Evolutionary conservation across 2,888 invertebrate species (phyloP).

Genomic region (Cryptus armator): DNA sequence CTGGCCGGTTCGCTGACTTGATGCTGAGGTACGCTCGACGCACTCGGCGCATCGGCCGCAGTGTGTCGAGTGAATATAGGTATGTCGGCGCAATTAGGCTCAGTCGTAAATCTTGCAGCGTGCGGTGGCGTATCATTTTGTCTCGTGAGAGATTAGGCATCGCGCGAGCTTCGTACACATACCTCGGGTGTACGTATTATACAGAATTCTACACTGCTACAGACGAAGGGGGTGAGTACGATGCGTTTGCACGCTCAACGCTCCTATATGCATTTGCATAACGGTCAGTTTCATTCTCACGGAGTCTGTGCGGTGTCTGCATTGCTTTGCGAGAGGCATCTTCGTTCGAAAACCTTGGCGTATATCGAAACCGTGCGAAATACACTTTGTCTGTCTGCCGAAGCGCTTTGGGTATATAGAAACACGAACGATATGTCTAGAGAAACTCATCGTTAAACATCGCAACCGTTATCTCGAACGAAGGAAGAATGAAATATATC

Average conservation of each 20-base stretch:
- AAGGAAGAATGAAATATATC: not conserved
- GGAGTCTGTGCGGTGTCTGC: constrained; percentile 32
- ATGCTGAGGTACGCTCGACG: constrained; percentile 67
- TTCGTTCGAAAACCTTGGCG: constrained; percentile 20
- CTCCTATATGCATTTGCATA: constrained; percentile 78
- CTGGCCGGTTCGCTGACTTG: constrained; percentile 63
- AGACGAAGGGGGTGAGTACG: not conserved
- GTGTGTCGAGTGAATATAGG: constrained; percentile 64
- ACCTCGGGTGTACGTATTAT: constrained; percentile 4
- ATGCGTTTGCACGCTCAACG: constrained; percentile 64
- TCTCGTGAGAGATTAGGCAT: constrained; percentile 78
- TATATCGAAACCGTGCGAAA: constrained; percentile 27
- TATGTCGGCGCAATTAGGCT: constrained; percentile 71
- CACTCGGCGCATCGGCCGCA: constrained; percentile 59
- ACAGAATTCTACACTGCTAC: not conserved
- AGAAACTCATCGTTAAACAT: not conserved
- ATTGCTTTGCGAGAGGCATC: constrained; percentile 28
- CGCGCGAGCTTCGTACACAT: constrained; percentile 61
- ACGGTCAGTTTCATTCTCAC: constrained; percentile 72
- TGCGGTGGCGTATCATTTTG: constrained; percentile 77
- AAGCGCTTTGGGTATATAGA: constrained; percentile 18
- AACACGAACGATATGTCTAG: not conserved
- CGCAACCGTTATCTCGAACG: constrained; percentile 22
- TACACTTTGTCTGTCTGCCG: constrained; percentile 24
- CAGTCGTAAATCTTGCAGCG: constrained; percentile 76